phyloP scores from a whole-genome alignment of 2,113 vertebrate species.

The Psittacus erithacus region DNA sequence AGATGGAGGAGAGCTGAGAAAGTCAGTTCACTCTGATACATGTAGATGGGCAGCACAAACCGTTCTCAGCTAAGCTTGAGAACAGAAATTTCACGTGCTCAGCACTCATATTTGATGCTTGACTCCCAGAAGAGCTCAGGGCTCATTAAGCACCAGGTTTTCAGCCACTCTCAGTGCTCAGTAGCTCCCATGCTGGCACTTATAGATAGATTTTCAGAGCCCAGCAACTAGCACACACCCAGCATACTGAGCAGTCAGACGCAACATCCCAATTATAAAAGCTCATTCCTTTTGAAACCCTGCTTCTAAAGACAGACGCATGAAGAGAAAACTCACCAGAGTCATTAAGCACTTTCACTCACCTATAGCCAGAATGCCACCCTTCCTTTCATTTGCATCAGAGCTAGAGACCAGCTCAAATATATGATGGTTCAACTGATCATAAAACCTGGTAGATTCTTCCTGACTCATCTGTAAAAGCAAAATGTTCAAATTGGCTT shows the following conservation, averaged over 20 bases:
- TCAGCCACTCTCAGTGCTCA: neutral
- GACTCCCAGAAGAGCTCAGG: neutral
- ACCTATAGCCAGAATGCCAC: conserved; percentile 98
- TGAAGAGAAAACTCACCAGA: neutral
- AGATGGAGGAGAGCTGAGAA: neutral
- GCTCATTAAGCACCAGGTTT: neutral
- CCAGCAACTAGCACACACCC: neutral
- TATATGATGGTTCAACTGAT: conserved; percentile 98
- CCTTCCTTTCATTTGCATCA: conserved; percentile 97
- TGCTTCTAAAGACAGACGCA: neutral
- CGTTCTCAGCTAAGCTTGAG: neutral
- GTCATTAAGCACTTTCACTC: conserved; percentile 24
- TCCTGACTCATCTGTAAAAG: conserved; percentile 91
- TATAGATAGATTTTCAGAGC: neutral
- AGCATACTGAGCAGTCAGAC: neutral
- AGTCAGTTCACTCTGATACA: neutral
- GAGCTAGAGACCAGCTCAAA: conserved; percentile 99
- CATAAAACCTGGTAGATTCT: conserved; percentile 96
- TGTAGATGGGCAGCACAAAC: neutral
- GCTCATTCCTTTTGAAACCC: neutral
- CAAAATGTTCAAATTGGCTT: neutral
- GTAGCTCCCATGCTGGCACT: neutral
- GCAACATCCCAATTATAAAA: rapidly evolving
- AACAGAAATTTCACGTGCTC: neutral
- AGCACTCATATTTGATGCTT: neutral